Evolutionary conservation across 2,888 invertebrate species (phyloP), one percentile per base, ranked within the genome.

Genomic region (Drosophila melanosoma): DNA sequence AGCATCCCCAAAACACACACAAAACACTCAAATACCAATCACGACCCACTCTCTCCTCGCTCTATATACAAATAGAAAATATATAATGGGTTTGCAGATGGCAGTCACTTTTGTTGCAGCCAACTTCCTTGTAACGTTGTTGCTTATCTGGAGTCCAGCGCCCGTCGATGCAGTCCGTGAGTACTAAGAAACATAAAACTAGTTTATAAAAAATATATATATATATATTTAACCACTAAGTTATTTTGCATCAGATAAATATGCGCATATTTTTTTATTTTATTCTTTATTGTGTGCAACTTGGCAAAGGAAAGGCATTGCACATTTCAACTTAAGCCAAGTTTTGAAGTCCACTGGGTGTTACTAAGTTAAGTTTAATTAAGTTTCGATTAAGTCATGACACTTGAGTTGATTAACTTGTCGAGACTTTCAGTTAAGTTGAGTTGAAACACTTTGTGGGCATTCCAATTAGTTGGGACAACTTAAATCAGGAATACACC

Each of bases 21-120:
- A 36, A 12, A 66, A 15, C 12, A 20, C 20, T 23, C 23, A 3
- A 45, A 45, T 23, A 45, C 23, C 45, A 67, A 33, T 26, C 33
- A 74, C 48, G 38, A 56, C 35, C 42, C 57, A 38, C 52, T 63
- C 51, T 66, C 56, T 60, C 69, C 48, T 57, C 57, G 40, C 63
- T 32, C 53, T 32, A 58, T 45, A 60, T 57, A 63, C 58, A 76
- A 66, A 74, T 75, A 76, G 74, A 91, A 91, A 45, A 91, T 90
- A 92, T 92, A 92, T 92, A 89, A 93, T 93, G 93, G 93, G 93
- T 92, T 91, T 93, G 93, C 93, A 92, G 91, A 91, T 92, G 92
- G 93, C 92, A 92, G 92, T 91, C 91, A 91, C 87, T 90, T 76
- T 90, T 89, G 90, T 92, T 91, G 92, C 93, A 92, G 90, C 88